Percentiles rank a stretch among this genome's conserved stretches.
phyloP scores from a whole-genome alignment of 2,797 vertebrate species.

The Clarias laeviceps region DNA sequence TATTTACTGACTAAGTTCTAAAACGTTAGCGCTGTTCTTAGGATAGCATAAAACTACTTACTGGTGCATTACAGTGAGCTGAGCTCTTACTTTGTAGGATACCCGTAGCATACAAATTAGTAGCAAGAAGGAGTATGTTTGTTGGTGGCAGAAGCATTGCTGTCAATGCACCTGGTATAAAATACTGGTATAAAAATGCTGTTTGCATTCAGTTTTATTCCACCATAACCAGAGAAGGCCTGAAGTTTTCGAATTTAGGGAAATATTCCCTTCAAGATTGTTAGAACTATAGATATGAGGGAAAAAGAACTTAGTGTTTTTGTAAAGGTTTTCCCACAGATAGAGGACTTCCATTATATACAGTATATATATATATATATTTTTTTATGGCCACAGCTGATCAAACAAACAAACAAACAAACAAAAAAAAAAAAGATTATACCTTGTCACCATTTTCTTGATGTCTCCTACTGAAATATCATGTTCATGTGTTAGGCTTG shows the following conservation, averaged over 20 bases:
- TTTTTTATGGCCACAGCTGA: neutral
- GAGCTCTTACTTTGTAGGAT: neutral
- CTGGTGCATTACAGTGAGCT: neutral
- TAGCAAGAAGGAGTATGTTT: neutral
- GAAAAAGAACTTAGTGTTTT: neutral
- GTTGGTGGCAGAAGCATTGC: neutral
- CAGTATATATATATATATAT: too few relatives aligned
- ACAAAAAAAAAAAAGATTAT: neutral
- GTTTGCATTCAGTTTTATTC: neutral
- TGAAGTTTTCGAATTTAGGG: neutral
- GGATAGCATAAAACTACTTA: neutral
- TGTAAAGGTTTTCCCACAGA: neutral
- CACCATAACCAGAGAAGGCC: too few relatives aligned
- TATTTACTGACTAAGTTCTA: neutral
- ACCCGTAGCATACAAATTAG: neutral
- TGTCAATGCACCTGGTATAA: neutral
- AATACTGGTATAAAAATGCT: neutral
- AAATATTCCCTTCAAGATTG: too few relatives aligned
- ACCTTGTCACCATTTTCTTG: neutral
- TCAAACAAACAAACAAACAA: too few relatives aligned
- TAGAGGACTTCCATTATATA: neutral
- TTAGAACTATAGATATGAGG: neutral
- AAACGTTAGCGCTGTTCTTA: neutral
- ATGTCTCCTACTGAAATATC: neutral
- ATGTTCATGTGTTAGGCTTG: neutral